A percentile compares a stretch with the other conserved stretches of the same genome.
Conservation (phyloP, 2,888 invertebrate species). For the Atrina japonica region DNA sequence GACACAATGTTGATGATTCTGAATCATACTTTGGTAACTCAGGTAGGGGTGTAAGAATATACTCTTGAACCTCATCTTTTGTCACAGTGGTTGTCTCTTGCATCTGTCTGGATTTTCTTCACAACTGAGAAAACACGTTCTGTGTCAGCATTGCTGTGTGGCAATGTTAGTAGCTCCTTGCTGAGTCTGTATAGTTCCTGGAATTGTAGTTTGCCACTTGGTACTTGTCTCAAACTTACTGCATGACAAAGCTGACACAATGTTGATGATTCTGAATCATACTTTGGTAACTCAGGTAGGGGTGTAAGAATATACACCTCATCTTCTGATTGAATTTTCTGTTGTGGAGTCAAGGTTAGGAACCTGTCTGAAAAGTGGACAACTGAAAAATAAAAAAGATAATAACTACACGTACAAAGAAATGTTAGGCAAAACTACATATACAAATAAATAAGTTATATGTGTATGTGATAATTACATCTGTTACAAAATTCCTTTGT, state of each 20-base stretch:
- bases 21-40: constrained; percentile 3
- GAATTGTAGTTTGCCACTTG: constrained; percentile 22
- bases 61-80: constrained; percentile 11
- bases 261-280: not conserved
- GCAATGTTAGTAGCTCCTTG: constrained; percentile 15
- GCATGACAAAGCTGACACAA: not conserved
- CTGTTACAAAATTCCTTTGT: too few species aligned
- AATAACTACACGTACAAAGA: too few species aligned
- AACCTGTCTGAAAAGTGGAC: constrained; percentile 3
- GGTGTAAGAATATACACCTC: not conserved
- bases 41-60: not conserved
- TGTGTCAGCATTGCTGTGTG: constrained; percentile 39
- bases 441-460: too few species aligned
- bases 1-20: not conserved
- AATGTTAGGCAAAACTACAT: too few species aligned
- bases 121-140: constrained; percentile 38
- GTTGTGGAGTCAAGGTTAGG: too few species aligned
- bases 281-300: not conserved
- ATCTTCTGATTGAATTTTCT: not conserved
- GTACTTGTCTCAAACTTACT: not conserved
- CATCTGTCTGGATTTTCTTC: constrained; percentile 42
- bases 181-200: constrained; percentile 18
- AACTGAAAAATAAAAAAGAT: not conserved
- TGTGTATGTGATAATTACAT: too few species aligned
- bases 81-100: constrained; percentile 24